Base-by-base conservation (phyloP, 2,113 vertebrate species). In the Limnothrissa miodon region DNA sequence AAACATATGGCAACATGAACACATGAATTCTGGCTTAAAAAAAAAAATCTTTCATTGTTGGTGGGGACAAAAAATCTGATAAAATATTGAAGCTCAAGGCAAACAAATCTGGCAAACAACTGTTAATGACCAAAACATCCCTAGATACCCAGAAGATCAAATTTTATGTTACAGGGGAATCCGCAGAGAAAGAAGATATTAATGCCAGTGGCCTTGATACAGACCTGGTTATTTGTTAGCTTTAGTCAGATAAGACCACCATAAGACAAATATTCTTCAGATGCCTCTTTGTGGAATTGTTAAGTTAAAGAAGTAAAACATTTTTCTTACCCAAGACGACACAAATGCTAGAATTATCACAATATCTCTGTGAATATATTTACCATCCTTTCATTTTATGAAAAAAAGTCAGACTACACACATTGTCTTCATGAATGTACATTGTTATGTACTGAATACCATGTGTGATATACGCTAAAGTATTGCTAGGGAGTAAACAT, bases 151-250 rank as follows among this genome's bases (percentile, higher is more conserved):
- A 33, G n/a, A 11, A 33, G 36, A 10, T n/a, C 23, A 56, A 21
- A 51, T 51, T 19, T 19, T 51, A 17, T 51, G 13, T 21, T 25
- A 59, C n/a, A 10, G 8, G 25, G 62, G 62, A 13, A 1, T 74
- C 25, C 29, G 36, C 25, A 29, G 66, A 36, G 46, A 84, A 66
- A 81, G 53, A 81, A 56, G 51, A 82, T 78, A 86, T 85, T 33
- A 59, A 56, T 86, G 82, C 81, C 79, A 83, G 87, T 86, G 87
- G 88, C 87, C 88, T 89, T 88, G 81, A 86, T 79, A 81, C 81
- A 79, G 56, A 82, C 82, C 80, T 79, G 83, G 36, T 80, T 42
- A 83, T 11, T 84, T 83, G 70, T 80, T 36, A 84, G 59, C 45
- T 45, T 78, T 81, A 23, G 29, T 80, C 36, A 48, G 45, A 70